Evolutionary conservation across 1,140 invertebrate genomes (phyloP), one percentile per base, ranked within the genome.

Genomic region (Orius insidiosus): DNA sequence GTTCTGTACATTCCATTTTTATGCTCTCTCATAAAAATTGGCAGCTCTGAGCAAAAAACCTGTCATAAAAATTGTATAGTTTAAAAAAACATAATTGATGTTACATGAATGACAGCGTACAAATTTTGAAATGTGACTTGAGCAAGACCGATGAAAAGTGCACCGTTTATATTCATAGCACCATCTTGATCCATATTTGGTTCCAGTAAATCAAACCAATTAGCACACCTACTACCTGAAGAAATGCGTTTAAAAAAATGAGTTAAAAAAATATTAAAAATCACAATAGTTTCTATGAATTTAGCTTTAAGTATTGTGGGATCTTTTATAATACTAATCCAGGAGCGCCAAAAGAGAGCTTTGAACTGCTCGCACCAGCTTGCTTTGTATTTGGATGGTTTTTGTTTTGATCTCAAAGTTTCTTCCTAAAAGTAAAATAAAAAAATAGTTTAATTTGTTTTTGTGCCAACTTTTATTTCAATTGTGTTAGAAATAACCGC

Each of bases 1-100:
- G 83, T 81, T 33, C 90, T 68, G 58, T 97, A 97, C 70, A 96
- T 81, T 15, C 89, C 87, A 55, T 85, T 88, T 44, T 77, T 74
- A 58, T 95, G 80, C 63, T 96, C 92, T 15, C 89, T 66, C 49
- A 94, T 68, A 61, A 96, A 95, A 95, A 96, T 76, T 0, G 88
- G 85, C 8, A 95, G 63, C 63, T 97, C 90, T 0, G 76, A 69
- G 57, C 86, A 92, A 59, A 97, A 95, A 1, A 89, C 81, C 90
- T 95, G 57, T n/a, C 13, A 13, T 67, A 64, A 24, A n/a, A n/a
- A n/a, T n/a, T n/a, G n/a, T n/a, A n/a, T n/a, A n/a, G n/a, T n/a
- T n/a, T n/a, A n/a, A n/a, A n/a, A 24, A 24, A 14, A 14, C 3
- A 37, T 10, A 18, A 24, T 9, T 32, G n/a, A n/a, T n/a, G n/a